phyloP scores from a whole-genome alignment of 2,888 invertebrate genomes.

The Cryptophagus acutangulus region DNA sequence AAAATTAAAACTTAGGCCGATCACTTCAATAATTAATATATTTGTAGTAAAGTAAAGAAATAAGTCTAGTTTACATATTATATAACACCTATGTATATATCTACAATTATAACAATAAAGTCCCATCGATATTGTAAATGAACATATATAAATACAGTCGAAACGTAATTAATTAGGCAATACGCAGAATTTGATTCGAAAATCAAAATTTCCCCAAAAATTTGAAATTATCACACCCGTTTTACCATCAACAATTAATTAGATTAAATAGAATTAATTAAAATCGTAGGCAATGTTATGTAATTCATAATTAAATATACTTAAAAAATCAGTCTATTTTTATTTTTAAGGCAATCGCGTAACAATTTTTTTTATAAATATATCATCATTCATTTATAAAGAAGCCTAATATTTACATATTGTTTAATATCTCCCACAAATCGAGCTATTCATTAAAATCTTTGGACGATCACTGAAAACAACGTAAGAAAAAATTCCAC shows the following conservation, averaged over 20 bases:
- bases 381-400: constrained; percentile 18
- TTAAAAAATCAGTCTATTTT: constrained; percentile 41
- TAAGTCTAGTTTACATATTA: too few relatives aligned
- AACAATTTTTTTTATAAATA: constrained; percentile 27
- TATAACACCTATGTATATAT: too few relatives aligned
- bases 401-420: constrained; percentile 19
- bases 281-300: too few relatives aligned
- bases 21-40: too few relatives aligned
- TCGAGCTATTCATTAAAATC: constrained; percentile 10
- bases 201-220: too few relatives aligned
- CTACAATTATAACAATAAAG: too few relatives aligned
- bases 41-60: too few relatives aligned
- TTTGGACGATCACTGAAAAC: constrained; percentile 8
- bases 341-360: constrained; percentile 39
- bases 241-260: too few relatives aligned
- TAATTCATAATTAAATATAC: constrained; percentile 9
- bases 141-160: neutral
- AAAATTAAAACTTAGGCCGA: too few relatives aligned
- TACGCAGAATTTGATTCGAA: neutral
- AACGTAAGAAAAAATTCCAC: neutral
- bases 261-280: too few relatives aligned
- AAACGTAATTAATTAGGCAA: neutral
- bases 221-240: too few relatives aligned
- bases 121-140: too few relatives aligned
- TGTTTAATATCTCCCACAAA: constrained; percentile 2